These are phyloP conservation scores for Nasonia vitripennis DNA, from an alignment of 1,140 invertebrate species.

Conservation along the genomic window DNA sequence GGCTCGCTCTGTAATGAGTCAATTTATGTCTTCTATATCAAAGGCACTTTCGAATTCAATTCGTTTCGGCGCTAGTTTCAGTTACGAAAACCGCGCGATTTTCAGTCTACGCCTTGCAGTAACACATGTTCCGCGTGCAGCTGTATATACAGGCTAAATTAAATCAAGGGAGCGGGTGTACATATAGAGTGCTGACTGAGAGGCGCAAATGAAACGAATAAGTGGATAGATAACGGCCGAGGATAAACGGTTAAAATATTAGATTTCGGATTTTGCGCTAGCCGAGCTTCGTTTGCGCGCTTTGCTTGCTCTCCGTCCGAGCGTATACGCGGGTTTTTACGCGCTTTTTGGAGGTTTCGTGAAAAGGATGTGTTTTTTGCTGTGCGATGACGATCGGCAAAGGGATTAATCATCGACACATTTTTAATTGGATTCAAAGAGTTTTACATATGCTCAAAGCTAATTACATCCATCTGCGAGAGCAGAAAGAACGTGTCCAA, in stretches of 20 bases:
- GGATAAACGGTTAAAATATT: slow-evolving; percentile 29
- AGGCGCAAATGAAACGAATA: slow-evolving; percentile 11
- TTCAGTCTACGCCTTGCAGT: background rate
- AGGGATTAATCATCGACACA: too few species aligned
- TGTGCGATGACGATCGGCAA: too few species aligned
- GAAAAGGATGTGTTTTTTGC: too few species aligned
- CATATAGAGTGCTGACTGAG: background rate
- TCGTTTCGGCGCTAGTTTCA: background rate
- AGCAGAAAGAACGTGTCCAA: background rate
- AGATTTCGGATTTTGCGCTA: background rate
- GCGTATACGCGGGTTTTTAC: too few species aligned
- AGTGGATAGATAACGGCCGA: background rate
- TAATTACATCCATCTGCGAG: too few species aligned
- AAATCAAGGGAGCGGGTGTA: slow-evolving; percentile 10
- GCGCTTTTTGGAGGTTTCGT: background rate
- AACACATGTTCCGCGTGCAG: background rate
- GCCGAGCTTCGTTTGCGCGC: background rate
- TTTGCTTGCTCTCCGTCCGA: background rate
- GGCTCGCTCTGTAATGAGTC: too few species aligned
- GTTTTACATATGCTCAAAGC: too few species aligned
- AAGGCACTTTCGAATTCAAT: background rate
- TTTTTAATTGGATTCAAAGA: too few species aligned
- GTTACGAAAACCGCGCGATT: background rate
- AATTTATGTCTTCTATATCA: background rate
- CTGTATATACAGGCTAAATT: background rate